Evolutionary conservation across 30 jellyfish, hydroid and myxozoan species (phyloP).

Genomic region (Rhopilema esculentum): DNA sequence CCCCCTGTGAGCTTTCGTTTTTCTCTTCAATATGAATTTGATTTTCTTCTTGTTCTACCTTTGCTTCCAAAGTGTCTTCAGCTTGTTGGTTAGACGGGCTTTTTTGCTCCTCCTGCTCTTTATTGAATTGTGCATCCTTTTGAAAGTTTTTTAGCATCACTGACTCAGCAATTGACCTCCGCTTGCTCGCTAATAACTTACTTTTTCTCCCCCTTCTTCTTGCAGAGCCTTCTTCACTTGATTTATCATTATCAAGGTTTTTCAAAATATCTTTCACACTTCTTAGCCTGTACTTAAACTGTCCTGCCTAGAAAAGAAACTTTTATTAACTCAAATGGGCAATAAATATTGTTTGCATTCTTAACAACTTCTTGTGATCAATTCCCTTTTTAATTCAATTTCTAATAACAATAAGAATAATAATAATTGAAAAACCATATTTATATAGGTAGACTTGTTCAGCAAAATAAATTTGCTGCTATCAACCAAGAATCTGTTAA

Average conservation of each 20-base stretch:
- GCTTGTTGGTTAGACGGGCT: neutral
- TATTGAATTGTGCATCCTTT: neutral
- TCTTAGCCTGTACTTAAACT: conserved; percentile 37
- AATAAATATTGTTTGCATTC: neutral
- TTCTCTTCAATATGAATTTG: neutral
- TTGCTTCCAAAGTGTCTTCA: no score
- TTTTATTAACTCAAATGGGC: neutral
- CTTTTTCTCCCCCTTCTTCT: conserved; percentile 34
- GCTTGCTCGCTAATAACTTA: neutral
- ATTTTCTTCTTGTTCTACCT: neutral
- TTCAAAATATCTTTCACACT: conserved; percentile 50
- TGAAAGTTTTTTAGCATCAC: conserved; percentile 25
- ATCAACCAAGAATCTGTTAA: neutral
- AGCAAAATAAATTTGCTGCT: neutral
- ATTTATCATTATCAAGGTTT: conserved; percentile 8
- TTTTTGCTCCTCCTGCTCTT: neutral
- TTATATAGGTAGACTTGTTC: no score
- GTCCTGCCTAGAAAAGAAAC: conserved; percentile 14
- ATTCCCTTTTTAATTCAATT: no score
- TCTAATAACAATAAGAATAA: no score
- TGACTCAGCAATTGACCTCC: conserved; percentile 41
- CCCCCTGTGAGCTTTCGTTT: neutral
- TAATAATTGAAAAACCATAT: no score
- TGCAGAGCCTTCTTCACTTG: neutral
- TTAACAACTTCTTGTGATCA: no score